A percentile compares a stretch with the other conserved stretches of the same genome.
Conservation (phyloP, 2,888 invertebrate genomes). For the Hypercompe scribonia region DNA sequence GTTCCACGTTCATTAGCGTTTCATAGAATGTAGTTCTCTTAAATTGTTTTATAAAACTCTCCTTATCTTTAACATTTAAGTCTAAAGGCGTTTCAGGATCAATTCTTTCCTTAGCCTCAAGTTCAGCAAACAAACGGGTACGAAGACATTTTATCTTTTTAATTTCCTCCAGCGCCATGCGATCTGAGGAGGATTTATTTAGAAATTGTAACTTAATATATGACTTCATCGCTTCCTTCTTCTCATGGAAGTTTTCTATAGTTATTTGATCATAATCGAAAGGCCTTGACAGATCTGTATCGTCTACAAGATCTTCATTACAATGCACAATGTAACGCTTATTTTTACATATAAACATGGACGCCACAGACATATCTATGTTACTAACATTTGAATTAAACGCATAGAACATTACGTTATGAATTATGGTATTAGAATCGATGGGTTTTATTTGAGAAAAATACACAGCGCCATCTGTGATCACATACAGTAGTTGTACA, state of each 20-base stretch:
- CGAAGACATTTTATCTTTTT: constrained; percentile 54
- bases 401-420: constrained; percentile 5
- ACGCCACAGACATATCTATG: constrained; percentile 17
- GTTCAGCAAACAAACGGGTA: constrained; percentile 46
- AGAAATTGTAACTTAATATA: constrained; percentile 61
- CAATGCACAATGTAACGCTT: constrained; percentile 49
- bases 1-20: constrained; percentile 29
- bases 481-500: constrained; percentile 4
- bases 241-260: constrained; percentile 47
- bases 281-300: constrained; percentile 11
- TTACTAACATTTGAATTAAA: background rate
- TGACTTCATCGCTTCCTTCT: constrained; percentile 56
- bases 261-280: constrained; percentile 12
- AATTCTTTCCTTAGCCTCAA: constrained; percentile 22
- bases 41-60: constrained; percentile 48
- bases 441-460: background rate
- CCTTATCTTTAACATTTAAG: constrained; percentile 50
- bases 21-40: constrained; percentile 51
- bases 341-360: constrained; percentile 45
- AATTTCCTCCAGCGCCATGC: constrained; percentile 53
- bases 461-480: background rate
- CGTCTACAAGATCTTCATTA: constrained; percentile 9
- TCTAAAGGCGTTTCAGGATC: background rate
- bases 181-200: constrained; percentile 32
- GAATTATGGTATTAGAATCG: constrained; percentile 6